These are phyloP conservation scores for Gopherus evgoodei DNA, from an alignment of 2,113 vertebrate genomes.

Conservation along the genomic window DNA sequence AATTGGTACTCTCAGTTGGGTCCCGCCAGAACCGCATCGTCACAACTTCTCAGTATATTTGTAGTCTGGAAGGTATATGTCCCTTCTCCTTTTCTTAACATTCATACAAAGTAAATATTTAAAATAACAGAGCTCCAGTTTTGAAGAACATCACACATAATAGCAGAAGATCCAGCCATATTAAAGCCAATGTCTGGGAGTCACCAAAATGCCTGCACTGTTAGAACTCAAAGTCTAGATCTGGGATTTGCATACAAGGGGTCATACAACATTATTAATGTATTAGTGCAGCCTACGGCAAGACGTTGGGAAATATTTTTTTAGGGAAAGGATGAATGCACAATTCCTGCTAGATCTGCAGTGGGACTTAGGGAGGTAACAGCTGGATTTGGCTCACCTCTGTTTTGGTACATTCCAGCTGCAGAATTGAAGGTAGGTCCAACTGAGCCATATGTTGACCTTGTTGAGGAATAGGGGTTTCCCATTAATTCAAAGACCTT, in stretches of 20 bases:
- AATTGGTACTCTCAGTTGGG: too few relatives aligned
- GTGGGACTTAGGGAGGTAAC: slow-evolving; percentile 32
- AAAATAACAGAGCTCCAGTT: neutral
- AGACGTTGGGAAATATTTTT: neutral
- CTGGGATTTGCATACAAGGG: neutral
- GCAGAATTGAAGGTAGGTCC: slow-evolving; percentile 40
- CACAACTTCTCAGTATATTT: neutral
- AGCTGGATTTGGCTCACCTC: slow-evolving; percentile 45
- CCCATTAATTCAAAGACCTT: slow-evolving; percentile 25
- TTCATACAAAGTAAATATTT: neutral
- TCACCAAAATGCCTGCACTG: neutral
- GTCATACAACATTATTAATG: neutral
- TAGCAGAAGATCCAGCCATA: neutral
- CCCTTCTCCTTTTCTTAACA: neutral
- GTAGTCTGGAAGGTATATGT: neutral
- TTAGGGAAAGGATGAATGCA: neutral
- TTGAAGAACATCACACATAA: neutral
- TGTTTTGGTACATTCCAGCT: slow-evolving; percentile 39
- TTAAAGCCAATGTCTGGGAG: neutral
- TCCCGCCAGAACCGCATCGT: too few relatives aligned
- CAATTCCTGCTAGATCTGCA: slow-evolving; percentile 8
- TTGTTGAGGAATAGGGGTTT: slow-evolving; percentile 27
- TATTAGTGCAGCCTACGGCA: neutral
- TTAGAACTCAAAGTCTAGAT: neutral
- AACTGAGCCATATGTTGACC: slow-evolving; percentile 53